Percentiles rank a stretch among this genome's conserved stretches.
Evolutionary conservation across 2,113 vertebrate species (phyloP).

Genomic region (Talpa occidentalis): DNA sequence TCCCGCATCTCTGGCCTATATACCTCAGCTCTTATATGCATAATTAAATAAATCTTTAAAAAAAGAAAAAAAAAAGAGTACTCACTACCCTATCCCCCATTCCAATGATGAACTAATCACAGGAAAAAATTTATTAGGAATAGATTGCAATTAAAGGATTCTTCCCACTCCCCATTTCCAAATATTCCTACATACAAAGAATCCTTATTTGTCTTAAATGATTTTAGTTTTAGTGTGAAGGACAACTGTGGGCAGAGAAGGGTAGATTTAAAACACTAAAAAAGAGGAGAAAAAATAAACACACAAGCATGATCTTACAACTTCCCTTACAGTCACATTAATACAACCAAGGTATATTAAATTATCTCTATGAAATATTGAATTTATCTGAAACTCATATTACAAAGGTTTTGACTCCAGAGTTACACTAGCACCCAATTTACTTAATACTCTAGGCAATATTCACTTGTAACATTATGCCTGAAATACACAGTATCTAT

Average conservation of each 20-base stretch:
- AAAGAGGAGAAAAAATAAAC: conserved; percentile 5
- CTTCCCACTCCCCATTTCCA: neutral
- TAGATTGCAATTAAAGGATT: neutral
- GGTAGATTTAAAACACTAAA: neutral
- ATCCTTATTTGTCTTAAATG: conserved; percentile 1
- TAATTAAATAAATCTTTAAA: no score
- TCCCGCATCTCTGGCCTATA: no score
- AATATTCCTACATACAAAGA: conserved; percentile 14
- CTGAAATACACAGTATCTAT: neutral
- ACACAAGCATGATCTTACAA: neutral
- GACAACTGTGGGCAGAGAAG: neutral
- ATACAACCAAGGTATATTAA: neutral
- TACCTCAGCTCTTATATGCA: no score
- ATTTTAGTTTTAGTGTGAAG: conserved; percentile 47
- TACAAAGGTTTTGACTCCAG: conserved; percentile 10
- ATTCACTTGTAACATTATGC: neutral
- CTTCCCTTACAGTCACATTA: conserved; percentile 26
- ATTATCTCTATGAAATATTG: conserved; percentile 7
- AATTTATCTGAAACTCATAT: conserved; percentile 39
- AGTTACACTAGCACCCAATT: neutral
- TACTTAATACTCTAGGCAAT: neutral
- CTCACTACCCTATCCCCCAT: neutral
- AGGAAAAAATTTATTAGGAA: neutral
- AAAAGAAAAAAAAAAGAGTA: no score
- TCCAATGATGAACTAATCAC: neutral